Evolutionary conservation across 2,888 invertebrate genomes (phyloP).

Genomic region (Drosophila atripex): DNA sequence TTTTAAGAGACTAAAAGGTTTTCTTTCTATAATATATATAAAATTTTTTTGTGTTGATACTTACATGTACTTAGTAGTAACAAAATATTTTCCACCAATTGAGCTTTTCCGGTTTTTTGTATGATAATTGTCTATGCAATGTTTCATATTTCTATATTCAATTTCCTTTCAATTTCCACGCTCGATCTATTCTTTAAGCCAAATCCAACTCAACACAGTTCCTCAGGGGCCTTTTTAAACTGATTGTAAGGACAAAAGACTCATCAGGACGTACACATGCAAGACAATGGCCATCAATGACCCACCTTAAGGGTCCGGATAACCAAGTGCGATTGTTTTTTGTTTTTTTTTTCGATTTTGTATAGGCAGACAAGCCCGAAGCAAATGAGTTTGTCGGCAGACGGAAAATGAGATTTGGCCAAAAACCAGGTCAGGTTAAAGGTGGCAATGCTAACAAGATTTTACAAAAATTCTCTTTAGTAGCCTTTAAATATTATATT

Average conservation of each 20-base stretch:
- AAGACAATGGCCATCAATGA: slow-evolving; percentile 40
- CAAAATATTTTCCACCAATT: too few species aligned
- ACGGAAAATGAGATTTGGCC: not conserved
- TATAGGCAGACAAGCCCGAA: slow-evolving; percentile 11
- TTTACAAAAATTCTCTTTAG: not conserved
- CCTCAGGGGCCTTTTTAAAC: not conserved
- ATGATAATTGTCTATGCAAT: too few species aligned
- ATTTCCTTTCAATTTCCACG: too few species aligned
- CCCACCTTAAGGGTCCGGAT: slow-evolving; percentile 11
- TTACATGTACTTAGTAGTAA: too few species aligned
- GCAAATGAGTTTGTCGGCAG: slow-evolving; percentile 14
- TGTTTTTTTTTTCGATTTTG: too few species aligned
- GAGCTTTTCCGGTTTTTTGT: too few species aligned
- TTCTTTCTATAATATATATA: too few species aligned
- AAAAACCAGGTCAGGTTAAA: slow-evolving; percentile 7
- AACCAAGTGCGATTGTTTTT: slow-evolving; percentile 30
- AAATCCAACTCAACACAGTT: not conserved
- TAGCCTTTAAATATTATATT: not conserved
- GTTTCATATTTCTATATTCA: too few species aligned
- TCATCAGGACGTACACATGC: slow-evolving; percentile 20
- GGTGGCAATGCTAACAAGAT: slow-evolving; percentile 9
- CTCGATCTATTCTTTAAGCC: too few species aligned
- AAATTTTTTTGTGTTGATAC: too few species aligned
- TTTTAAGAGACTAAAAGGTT: too few species aligned
- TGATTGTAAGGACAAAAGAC: slow-evolving; percentile 16